A percentile compares a stretch with the other conserved stretches of the same genome.
These are phyloP conservation scores for Holothuria leucospilota DNA, from an alignment of 53 echinoderm and acorn worm genomes.

Conservation along the genomic window DNA sequence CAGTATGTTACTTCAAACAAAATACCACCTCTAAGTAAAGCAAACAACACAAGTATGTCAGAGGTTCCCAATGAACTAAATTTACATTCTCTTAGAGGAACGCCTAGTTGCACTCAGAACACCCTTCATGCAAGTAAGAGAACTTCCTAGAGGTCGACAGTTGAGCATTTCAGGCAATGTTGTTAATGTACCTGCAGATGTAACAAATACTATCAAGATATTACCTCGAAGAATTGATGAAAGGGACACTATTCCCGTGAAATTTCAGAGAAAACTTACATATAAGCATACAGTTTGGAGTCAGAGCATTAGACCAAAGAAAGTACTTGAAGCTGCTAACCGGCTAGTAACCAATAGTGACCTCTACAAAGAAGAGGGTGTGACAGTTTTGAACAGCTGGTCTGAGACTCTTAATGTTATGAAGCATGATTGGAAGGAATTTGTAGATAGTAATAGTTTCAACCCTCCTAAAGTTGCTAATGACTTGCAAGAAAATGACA, in stretches of 20 bases:
- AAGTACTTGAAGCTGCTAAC: constrained; percentile 60
- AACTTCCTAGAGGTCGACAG: constrained; percentile 60
- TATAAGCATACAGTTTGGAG: constrained; percentile 42
- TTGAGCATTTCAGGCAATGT: constrained; percentile 46
- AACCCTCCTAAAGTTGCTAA: background rate
- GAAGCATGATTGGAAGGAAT: constrained; percentile 29
- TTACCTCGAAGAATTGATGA: constrained; percentile 44
- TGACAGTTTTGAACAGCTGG: background rate
- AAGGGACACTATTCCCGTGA: constrained; percentile 46
- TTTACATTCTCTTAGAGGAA: constrained; percentile 33
- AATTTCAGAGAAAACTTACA: constrained; percentile 59
- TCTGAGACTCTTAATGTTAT: background rate
- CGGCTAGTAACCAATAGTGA: constrained; percentile 34
- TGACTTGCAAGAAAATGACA: background rate
- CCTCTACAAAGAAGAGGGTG: constrained; percentile 48
- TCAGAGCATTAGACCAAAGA: constrained; percentile 56
- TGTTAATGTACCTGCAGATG: constrained; percentile 53
- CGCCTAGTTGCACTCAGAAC: constrained; percentile 49
- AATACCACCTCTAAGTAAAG: constrained; percentile 12
- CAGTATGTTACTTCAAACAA: background rate
- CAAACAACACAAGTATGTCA: constrained; percentile 6
- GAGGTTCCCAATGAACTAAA: constrained; percentile 29
- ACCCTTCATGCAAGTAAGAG: constrained; percentile 59
- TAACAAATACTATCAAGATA: constrained; percentile 23
- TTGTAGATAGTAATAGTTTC: background rate